phyloP scores from a whole-genome alignment of 1,140 invertebrate genomes.

The Polypedilum pembai region DNA sequence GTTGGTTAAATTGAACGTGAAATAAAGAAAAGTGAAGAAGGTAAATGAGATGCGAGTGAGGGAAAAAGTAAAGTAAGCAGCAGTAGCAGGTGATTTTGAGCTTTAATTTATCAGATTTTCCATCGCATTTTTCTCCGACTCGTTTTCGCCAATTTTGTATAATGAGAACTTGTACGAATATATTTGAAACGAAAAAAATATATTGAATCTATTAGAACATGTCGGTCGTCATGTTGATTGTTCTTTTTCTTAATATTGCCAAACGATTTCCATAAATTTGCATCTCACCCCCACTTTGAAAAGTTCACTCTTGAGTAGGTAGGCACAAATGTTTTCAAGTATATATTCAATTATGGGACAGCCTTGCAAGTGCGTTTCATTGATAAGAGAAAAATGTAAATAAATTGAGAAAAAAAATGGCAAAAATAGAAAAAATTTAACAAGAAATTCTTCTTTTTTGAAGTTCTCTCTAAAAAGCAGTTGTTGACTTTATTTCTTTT shows the following conservation, averaged over 20 bases:
- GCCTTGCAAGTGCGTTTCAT: no score
- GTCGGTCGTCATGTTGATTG: not conserved
- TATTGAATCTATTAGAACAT: slow-evolving; percentile 4
- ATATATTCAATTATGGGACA: no score
- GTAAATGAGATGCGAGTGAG: not conserved
- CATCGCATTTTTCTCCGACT: not conserved
- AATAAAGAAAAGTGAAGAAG: not conserved
- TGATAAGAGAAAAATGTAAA: no score
- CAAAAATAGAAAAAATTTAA: no score
- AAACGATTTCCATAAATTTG: not conserved
- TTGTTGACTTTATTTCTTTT: no score
- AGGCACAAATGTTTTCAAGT: not conserved
- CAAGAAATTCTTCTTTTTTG: no score
- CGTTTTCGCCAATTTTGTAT: no score
- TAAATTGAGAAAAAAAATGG: no score
- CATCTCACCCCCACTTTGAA: not conserved
- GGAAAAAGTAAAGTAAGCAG: not conserved
- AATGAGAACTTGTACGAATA: no score
- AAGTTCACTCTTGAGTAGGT: not conserved
- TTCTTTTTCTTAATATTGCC: no score
- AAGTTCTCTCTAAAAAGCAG: no score
- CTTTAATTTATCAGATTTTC: slow-evolving; percentile 25
- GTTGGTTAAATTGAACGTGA: slow-evolving; percentile 22
- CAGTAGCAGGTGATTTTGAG: slow-evolving; percentile 2
- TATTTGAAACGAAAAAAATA: not conserved